Percentiles rank a stretch among this genome's conserved stretches.
Evolutionary conservation across 2,113 vertebrate species (phyloP).

Genomic region (Tauraco erythrolophus): DNA sequence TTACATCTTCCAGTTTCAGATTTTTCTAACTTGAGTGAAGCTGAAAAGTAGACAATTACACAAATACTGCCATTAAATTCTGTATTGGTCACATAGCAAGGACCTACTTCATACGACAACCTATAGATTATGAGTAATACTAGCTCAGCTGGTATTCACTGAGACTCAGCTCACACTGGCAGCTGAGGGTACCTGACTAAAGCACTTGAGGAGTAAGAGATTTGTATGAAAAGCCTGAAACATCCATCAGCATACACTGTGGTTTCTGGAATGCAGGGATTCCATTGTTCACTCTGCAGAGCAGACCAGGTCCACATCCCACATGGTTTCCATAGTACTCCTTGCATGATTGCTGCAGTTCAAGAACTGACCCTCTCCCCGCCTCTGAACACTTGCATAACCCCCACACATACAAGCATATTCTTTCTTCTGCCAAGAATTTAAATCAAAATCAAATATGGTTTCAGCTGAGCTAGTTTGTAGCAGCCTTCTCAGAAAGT

Average conservation of each 20-base stretch:
- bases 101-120: background rate
- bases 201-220: background rate
- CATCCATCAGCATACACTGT: background rate
- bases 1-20: background rate
- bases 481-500: constrained; percentile 20
- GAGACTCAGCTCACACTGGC: background rate
- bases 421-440: constrained; percentile 23
- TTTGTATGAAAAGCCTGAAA: background rate
- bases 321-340: background rate
- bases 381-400: background rate
- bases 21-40: background rate
- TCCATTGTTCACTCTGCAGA: background rate
- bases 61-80: background rate
- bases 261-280: background rate
- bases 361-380: background rate
- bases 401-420: background rate
- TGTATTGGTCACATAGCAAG: background rate
- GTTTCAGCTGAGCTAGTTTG: constrained; percentile 23
- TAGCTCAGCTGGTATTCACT: background rate
- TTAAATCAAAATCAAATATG: background rate
- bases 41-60: background rate
- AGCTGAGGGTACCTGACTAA: background rate
- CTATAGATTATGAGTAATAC: background rate
- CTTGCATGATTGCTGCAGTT: background rate
- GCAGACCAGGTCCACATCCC: background rate